These are phyloP conservation scores for Brassicogethes aeneus DNA, from an alignment of 2,888 invertebrate species.

Conservation along the genomic window DNA sequence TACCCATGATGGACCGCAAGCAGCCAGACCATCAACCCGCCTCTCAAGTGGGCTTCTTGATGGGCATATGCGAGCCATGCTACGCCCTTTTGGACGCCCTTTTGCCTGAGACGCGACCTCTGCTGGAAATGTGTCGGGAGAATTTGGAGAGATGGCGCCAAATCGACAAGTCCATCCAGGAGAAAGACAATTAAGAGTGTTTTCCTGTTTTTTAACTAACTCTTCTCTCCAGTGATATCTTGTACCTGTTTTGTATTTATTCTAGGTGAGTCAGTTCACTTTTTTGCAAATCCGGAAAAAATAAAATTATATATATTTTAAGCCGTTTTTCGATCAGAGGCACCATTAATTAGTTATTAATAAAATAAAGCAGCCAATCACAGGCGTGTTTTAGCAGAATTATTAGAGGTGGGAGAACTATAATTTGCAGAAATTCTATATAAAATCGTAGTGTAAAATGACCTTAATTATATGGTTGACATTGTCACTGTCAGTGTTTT, in stretches of 20 bases:
- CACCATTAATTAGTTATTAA: too few species aligned
- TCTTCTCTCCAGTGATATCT: neutral
- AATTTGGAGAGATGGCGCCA: slow-evolving; percentile 55
- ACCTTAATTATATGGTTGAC: too few species aligned
- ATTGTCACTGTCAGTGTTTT: too few species aligned
- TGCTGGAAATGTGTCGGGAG: slow-evolving; percentile 57
- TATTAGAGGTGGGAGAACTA: too few species aligned
- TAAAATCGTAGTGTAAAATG: too few species aligned
- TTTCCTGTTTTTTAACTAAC: too few species aligned
- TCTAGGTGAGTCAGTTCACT: too few species aligned
- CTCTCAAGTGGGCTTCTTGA: slow-evolving; percentile 74
- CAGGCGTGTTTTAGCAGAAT: too few species aligned
- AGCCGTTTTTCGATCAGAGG: too few species aligned
- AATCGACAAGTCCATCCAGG: slow-evolving; percentile 30
- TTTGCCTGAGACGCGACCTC: slow-evolving; percentile 60
- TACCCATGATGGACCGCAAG: slow-evolving; percentile 60
- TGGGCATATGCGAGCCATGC: slow-evolving; percentile 74
- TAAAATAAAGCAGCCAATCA: too few species aligned
- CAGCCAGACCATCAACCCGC: slow-evolving; percentile 66
- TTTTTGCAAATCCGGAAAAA: neutral
- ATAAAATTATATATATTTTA: too few species aligned
- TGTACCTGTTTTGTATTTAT: neutral
- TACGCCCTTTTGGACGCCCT: slow-evolving; percentile 59
- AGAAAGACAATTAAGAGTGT: slow-evolving; percentile 9
- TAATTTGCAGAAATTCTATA: too few species aligned